A percentile compares a stretch with the other conserved stretches of the same genome.
phyloP scores from a whole-genome alignment of 1,140 invertebrate genomes.

The Listronotus oregonensis region DNA sequence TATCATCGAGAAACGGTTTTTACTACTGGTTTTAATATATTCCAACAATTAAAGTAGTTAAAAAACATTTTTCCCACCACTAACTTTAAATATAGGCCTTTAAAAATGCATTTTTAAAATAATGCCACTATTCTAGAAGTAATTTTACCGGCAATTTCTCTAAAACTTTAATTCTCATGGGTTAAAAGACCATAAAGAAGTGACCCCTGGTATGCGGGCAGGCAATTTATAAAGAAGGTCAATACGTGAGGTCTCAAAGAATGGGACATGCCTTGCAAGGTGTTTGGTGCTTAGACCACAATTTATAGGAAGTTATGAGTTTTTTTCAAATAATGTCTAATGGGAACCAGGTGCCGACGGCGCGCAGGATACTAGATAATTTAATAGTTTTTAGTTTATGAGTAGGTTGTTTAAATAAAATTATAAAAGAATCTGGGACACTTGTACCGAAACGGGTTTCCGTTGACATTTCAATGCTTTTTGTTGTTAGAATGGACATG shows the following conservation, averaged over 20 bases:
- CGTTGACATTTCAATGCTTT: too few relatives aligned
- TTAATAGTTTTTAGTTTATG: too few relatives aligned
- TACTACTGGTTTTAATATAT: too few relatives aligned
- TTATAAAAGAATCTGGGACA: too few relatives aligned
- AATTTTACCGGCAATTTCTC: background rate
- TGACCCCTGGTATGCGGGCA: slow-evolving; percentile 27
- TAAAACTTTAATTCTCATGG: slow-evolving; percentile 23
- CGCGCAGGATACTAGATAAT: too few relatives aligned
- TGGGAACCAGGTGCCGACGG: slow-evolving; percentile 11
- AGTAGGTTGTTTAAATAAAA: too few relatives aligned
- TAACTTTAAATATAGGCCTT: too few relatives aligned
- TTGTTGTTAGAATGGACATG: too few relatives aligned
- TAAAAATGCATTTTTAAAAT: slow-evolving; percentile 6
- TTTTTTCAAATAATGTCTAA: background rate
- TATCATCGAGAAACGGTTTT: too few relatives aligned
- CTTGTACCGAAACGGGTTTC: too few relatives aligned
- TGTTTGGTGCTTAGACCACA: slow-evolving; percentile 23
- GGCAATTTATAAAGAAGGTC: slow-evolving; percentile 29
- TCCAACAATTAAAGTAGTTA: too few relatives aligned
- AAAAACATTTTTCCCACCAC: too few relatives aligned
- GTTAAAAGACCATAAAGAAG: slow-evolving; percentile 28
- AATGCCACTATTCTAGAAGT: background rate
- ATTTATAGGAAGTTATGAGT: slow-evolving; percentile 29
- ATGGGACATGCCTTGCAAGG: slow-evolving; percentile 21
- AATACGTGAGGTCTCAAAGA: slow-evolving; percentile 24